Conservation (phyloP, 1,140 invertebrate species). For the Papilio machaon region DNA sequence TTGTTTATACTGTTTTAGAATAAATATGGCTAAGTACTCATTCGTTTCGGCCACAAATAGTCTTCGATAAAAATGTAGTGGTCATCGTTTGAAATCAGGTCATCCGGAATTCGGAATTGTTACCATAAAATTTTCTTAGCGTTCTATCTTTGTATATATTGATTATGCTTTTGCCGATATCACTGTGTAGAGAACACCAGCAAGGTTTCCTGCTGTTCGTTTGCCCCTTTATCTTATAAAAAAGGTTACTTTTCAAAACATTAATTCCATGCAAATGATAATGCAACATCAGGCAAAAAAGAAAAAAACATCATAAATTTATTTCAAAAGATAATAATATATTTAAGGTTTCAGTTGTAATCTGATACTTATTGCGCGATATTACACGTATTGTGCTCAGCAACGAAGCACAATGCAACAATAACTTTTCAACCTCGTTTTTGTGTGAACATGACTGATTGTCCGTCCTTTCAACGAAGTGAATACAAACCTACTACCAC, state of each 20-base stretch:
- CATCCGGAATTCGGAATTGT: too few relatives aligned
- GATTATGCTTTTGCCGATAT: too few relatives aligned
- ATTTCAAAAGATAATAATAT: neutral
- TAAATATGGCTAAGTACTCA: neutral
- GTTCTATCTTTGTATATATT: neutral
- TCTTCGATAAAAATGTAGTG: too few relatives aligned
- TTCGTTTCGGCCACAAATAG: neutral
- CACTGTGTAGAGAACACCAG: too few relatives aligned
- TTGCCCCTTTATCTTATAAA: too few relatives aligned
- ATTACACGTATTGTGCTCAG: conserved; percentile 50
- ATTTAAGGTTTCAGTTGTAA: conserved; percentile 37
- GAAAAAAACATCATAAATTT: neutral
- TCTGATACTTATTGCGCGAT: conserved; percentile 49
- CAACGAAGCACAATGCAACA: conserved; percentile 52
- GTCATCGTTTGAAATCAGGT: too few relatives aligned
- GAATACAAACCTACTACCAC: conserved; percentile 65
- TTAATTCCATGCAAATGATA: neutral
- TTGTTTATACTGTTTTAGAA: neutral
- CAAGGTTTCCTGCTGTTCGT: too few relatives aligned
- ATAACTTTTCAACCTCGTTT: conserved; percentile 64
- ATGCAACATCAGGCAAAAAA: neutral
- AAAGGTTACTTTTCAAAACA: neutral
- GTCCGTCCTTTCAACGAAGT: conserved; percentile 67
- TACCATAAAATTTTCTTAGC: neutral
- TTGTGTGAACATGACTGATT: conserved; percentile 74